These are phyloP conservation scores for Lordiphosa andalusiaca DNA, from an alignment of 2,888 invertebrate genomes.

Conservation along the genomic window DNA sequence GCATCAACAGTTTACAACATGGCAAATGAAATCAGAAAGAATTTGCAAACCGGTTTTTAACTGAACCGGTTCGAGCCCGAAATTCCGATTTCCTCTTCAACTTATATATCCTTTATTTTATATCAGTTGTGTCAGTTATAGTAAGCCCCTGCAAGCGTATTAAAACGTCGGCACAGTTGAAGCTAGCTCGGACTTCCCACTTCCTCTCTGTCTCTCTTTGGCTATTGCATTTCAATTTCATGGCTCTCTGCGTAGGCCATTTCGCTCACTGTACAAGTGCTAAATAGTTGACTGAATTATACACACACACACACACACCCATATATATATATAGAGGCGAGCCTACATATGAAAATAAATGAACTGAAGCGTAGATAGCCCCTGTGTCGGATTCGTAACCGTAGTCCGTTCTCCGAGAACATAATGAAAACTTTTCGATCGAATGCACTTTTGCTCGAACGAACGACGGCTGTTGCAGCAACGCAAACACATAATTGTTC, in stretches of 20 bases:
- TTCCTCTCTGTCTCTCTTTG: slow-evolving; percentile 8
- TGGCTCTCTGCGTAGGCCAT: slow-evolving; percentile 71
- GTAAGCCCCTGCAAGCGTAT: no score
- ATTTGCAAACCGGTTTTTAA: no score
- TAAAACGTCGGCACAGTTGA: no score
- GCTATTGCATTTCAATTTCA: slow-evolving; percentile 73
- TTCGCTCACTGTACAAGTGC: slow-evolving; percentile 61
- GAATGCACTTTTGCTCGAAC: slow-evolving; percentile 61
- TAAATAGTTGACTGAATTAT: slow-evolving; percentile 71
- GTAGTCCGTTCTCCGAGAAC: slow-evolving; percentile 34
- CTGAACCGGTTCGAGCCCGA: no score
- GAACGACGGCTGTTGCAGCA: slow-evolving; percentile 37
- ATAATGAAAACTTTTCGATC: slow-evolving; percentile 72
- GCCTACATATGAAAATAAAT: slow-evolving; percentile 56
- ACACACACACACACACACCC: slow-evolving; percentile 25
- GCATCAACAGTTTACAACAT: no score
- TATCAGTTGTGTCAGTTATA: no score
- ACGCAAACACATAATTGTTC: slow-evolving; percentile 64
- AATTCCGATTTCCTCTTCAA: no score
- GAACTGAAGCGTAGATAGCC: slow-evolving; percentile 64
- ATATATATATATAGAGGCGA: slow-evolving; percentile 8
- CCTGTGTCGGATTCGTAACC: slow-evolving; percentile 22
- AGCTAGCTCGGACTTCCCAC: no score
- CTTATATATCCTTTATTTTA: no score
- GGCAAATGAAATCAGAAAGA: no score